These are phyloP conservation scores for Neomorphus geoffroyi DNA, from an alignment of 2,797 vertebrate species.

Conservation along the genomic window DNA sequence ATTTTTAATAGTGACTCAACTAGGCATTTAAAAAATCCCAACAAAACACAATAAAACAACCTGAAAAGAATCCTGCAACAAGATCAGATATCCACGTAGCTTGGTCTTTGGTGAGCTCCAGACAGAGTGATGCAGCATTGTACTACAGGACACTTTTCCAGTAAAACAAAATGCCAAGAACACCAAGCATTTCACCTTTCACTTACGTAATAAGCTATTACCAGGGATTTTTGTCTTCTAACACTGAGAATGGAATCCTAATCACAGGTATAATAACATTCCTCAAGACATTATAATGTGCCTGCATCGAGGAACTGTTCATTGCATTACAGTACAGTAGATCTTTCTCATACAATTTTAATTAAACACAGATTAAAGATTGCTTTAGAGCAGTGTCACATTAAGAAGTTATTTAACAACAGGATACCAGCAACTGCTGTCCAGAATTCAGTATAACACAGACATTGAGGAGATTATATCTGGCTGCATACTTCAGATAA, in stretches of 20 bases:
- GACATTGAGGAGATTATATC: not conserved
- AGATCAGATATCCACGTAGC: not conserved
- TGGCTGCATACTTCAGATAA: not conserved
- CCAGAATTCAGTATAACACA: not conserved
- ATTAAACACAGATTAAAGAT: not conserved
- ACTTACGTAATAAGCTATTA: not conserved
- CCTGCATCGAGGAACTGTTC: not conserved
- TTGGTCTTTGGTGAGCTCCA: not conserved
- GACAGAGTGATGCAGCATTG: not conserved
- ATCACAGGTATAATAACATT: not conserved
- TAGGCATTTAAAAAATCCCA: not conserved
- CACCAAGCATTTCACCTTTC: not conserved
- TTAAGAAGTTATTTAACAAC: not conserved
- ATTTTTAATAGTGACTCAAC: not conserved
- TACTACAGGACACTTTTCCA: not conserved
- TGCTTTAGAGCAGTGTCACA: not conserved
- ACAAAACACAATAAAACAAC: too few relatives aligned
- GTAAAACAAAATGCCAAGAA: not conserved
- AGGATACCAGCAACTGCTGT: not conserved
- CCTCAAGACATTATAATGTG: not conserved
- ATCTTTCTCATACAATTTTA: not conserved
- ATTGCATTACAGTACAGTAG: not conserved
- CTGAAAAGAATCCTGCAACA: not conserved
- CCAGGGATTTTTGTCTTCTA: not conserved
- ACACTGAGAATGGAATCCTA: not conserved